Percentiles rank a stretch among this genome's conserved stretches.
Conservation (phyloP, 2,888 invertebrate species). For the Aphrophora alni region DNA sequence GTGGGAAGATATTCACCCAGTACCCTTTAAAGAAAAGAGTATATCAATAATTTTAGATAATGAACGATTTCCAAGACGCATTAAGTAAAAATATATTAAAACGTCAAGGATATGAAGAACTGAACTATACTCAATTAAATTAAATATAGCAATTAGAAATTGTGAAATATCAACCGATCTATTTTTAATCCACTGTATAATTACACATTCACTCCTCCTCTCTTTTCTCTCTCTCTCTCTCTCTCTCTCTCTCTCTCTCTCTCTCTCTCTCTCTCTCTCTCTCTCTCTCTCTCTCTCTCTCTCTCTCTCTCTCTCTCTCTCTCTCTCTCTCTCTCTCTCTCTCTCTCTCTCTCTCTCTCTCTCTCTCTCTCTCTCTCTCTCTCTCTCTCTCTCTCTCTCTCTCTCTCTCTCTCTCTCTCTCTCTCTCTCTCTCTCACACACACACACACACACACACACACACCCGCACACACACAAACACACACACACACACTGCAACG, state of each 20-base stretch:
- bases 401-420: slow-evolving; percentile 13
- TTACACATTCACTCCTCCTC: not conserved
- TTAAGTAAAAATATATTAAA: no score
- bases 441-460: not conserved
- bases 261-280: slow-evolving; percentile 13
- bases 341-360: slow-evolving; percentile 13
- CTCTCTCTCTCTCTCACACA: slow-evolving; percentile 1
- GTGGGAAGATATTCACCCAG: no score
- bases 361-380: slow-evolving; percentile 13
- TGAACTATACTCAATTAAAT: no score
- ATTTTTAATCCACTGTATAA: no score
- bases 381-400: slow-evolving; percentile 13
- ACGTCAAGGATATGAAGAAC: no score
- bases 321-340: slow-evolving; percentile 13
- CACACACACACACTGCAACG: no score
- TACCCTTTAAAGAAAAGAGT: no score
- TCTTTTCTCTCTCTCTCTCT: slow-evolving; percentile 11
- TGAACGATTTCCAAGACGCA: no score
- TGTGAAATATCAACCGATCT: no score
- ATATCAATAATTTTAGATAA: no score
- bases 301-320: slow-evolving; percentile 13
- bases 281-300: slow-evolving; percentile 13
- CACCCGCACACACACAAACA: no score
- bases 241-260: slow-evolving; percentile 13
- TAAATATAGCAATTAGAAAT: no score